Base-by-base conservation (phyloP, 2,113 vertebrate genomes). In the Delphinus delphis region DNA sequence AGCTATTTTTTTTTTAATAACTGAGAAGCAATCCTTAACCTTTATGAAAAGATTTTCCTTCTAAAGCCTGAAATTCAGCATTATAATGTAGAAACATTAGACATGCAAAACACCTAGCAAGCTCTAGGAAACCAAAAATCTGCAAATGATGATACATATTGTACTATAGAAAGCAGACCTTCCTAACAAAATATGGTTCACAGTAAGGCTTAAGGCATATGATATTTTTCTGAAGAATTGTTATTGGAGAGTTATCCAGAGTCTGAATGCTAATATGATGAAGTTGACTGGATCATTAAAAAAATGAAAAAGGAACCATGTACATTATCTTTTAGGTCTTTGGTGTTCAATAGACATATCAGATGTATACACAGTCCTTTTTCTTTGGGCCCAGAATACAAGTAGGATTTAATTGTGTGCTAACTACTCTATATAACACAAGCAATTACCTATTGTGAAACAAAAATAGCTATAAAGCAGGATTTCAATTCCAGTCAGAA, bases 401-500 rank as follows among this genome's bases (percentile, higher is more conserved):
- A 92, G 23, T 7, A 73, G 10, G 1, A 63, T 87, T 86, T 92
- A 95, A 93, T 4, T 84, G 20, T 84, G 41, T 44, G 10, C 26
- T 90, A 82, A 65, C 36, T 95, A 17, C 12, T 58, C 93, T 76
- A 31, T 55, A 53, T 41, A 96, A 92, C 44, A 67, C 8, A 90
- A 80, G 17, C 13, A 88, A 53, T 94, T 73, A 73, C 21, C 25
- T 70, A 60, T 7, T 65, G 11, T 70, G 8, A 92, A 95, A 97
- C 70, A 41, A 95, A 89, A 93, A 67, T 2, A 86, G 38, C 25
- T 18, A 87, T 81, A 84, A 82, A 67, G 67, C 26, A 79, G 38
- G 55, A 85, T 63, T 95, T 96, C 26, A 91, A n/a, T 74, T 74
- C 53, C 18, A 96, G 67, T 47, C 50, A 77, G 60, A 96, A 87